Evolutionary conservation across 2,113 vertebrate species (phyloP), one percentile per base, ranked within the genome.

Genomic region (Emydura subglobosa): DNA sequence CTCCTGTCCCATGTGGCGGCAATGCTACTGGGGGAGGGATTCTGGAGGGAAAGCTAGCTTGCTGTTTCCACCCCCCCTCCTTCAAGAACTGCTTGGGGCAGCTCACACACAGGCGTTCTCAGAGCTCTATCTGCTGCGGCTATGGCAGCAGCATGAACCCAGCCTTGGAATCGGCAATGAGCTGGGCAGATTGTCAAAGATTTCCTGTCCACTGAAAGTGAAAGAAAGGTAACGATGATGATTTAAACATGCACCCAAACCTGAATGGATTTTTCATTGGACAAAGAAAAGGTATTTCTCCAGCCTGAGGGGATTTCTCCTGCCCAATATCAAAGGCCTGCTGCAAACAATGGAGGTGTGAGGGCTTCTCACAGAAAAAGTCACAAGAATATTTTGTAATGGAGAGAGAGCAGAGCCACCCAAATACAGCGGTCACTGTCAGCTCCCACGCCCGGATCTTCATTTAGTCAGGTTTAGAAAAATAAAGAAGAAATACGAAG

Each of bases 211-310:
- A 88, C 79, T 65, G 78, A 94, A 87, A 93, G 27, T 24, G 88
- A 68, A 78, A 92, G 61, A 78, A 96, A 79, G 83, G 82, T 81
- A 97, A 55, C 54, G 81, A 82, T 84, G 93, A 5, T 92, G 88
- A 17, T 82, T 85, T 90, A 85, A 86, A 39, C 29, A 55, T 84
- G 85, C 86, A 59, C 34, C 47, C 1, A 44, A 90, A 92, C 47
- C 59, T 87, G 68, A 85, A 78, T 82, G 84, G 76, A 91, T 82
- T 95, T 95, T 96, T 96, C 90, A 53, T 68, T 68, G 61, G 47
- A 82, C 55, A 87, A 92, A 94, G 68, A 82, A 65, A 65, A 31
- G 14, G 6, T 83, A 49, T 11, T 47, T 81, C 87, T 91, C 85
- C 85, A 85, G n/a, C 59, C 27, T 0, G 1, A 65, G 10, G 51